These are phyloP conservation scores for Oscheius myriophilus DNA, from an alignment of 2,888 invertebrate genomes.

Conservation along the genomic window DNA sequence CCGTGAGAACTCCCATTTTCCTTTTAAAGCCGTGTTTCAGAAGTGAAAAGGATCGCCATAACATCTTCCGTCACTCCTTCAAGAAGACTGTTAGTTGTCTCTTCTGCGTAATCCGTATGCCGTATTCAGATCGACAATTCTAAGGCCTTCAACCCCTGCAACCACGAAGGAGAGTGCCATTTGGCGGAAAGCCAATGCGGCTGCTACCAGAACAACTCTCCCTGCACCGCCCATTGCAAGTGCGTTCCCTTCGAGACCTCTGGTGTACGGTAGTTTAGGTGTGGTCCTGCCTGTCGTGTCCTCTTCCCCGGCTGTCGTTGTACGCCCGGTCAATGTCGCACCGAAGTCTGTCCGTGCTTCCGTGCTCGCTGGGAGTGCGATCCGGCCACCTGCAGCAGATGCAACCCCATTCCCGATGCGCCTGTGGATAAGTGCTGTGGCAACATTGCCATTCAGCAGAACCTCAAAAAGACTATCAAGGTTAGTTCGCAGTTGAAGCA, in stretches of 20 bases:
- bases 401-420: conserved; percentile 4
- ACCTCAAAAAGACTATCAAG: conserved; percentile 10
- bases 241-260: neutral
- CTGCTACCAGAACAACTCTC: conserved; percentile 2
- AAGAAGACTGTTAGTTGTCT: neutral
- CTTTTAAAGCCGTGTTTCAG: too few relatives aligned
- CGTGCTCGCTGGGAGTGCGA: conserved; percentile 30
- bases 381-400: conserved; percentile 13
- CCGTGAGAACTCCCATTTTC: too few relatives aligned
- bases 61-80: neutral
- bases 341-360: conserved; percentile 16
- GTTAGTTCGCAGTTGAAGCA: neutral
- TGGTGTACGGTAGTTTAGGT: neutral
- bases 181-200: conserved; percentile 3
- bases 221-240: conserved; percentile 25
- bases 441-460: conserved; percentile 8
- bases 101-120: too few relatives aligned
- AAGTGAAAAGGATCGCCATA: neutral
- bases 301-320: conserved; percentile 30
- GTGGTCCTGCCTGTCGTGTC: conserved; percentile 7
- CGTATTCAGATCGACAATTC: conserved; percentile 6
- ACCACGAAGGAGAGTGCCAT: conserved; percentile 22
- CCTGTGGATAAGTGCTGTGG: neutral
- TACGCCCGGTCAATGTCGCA: conserved; percentile 13
- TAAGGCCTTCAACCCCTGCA: conserved; percentile 1